phyloP scores from a whole-genome alignment of 1,140 invertebrate species.

The Halesus radiatus region DNA sequence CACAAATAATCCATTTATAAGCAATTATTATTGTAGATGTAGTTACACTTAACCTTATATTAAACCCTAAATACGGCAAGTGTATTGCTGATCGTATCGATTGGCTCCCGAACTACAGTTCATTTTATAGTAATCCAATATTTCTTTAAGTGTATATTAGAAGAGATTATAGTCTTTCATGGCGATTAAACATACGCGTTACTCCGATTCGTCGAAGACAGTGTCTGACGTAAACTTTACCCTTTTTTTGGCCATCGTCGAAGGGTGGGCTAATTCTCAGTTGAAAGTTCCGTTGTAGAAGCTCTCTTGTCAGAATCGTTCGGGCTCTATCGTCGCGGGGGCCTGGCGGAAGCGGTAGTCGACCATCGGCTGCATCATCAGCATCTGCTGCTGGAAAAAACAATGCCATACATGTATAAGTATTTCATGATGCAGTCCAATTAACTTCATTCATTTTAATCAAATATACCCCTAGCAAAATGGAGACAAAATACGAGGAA shows the following conservation, averaged over 20 bases:
- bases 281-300: constrained; percentile 29
- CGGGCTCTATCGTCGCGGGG: constrained; percentile 46
- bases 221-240: constrained; percentile 2
- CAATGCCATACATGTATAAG: background rate
- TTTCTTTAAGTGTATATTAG: background rate
- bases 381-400: constrained; percentile 44
- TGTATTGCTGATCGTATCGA: background rate
- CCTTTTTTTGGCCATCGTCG: constrained; percentile 12
- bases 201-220: background rate
- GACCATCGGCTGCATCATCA: constrained; percentile 56
- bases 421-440: no score
- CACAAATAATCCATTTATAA: constrained; percentile 12
- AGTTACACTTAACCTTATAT: constrained; percentile 18
- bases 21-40: background rate
- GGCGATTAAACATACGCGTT: background rate
- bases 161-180: constrained; percentile 6
- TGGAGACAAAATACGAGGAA: no score
- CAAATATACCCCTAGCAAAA: no score
- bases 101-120: background rate
- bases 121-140: constrained; percentile 1
- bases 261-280: constrained; percentile 3
- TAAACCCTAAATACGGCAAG: background rate
- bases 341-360: constrained; percentile 55
- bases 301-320: constrained; percentile 55
- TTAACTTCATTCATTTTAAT: no score